These are phyloP conservation scores for Mylabris phalerata DNA, from an alignment of 1,140 invertebrate species.

Conservation along the genomic window DNA sequence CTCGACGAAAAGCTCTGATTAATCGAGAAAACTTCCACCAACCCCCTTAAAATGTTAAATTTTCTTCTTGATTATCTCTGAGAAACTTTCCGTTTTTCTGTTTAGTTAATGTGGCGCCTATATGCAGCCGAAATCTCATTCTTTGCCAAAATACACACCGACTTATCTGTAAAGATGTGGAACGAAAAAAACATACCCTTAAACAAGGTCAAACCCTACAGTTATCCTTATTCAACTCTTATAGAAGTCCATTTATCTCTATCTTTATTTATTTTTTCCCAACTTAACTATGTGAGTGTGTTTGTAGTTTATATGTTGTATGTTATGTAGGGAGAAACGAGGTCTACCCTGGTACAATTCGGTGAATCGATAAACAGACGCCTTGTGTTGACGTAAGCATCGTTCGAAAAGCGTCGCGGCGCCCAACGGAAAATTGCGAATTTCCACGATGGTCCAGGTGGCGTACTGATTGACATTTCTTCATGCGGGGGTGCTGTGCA, in stretches of 20 bases:
- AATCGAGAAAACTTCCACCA: too few relatives aligned
- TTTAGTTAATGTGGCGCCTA: constrained; percentile 34
- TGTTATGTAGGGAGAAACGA: constrained; percentile 20
- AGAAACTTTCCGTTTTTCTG: neutral
- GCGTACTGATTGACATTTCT: constrained; percentile 41
- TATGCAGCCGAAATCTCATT: constrained; percentile 31
- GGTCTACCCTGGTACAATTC: constrained; percentile 28
- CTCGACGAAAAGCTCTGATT: too few relatives aligned
- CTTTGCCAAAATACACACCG: constrained; percentile 33
- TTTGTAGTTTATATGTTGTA: neutral
- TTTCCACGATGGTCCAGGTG: constrained; percentile 37
- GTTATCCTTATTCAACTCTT: constrained; percentile 1
- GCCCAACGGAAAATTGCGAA: constrained; percentile 32
- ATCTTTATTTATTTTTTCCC: constrained; percentile 20
- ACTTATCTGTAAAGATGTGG: constrained; percentile 33
- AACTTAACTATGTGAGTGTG: too few relatives aligned
- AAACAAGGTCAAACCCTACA: constrained; percentile 30
- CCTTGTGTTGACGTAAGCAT: constrained; percentile 38
- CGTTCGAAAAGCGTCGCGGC: constrained; percentile 29
- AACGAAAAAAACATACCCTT: constrained; percentile 31
- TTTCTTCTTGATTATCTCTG: too few relatives aligned
- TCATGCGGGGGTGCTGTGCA: constrained; percentile 28
- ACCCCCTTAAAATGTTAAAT: too few relatives aligned
- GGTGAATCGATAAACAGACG: constrained; percentile 41
- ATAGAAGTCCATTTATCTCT: neutral